phyloP scores from a whole-genome alignment of 1,140 invertebrate genomes.

The Drosophila funebris region DNA sequence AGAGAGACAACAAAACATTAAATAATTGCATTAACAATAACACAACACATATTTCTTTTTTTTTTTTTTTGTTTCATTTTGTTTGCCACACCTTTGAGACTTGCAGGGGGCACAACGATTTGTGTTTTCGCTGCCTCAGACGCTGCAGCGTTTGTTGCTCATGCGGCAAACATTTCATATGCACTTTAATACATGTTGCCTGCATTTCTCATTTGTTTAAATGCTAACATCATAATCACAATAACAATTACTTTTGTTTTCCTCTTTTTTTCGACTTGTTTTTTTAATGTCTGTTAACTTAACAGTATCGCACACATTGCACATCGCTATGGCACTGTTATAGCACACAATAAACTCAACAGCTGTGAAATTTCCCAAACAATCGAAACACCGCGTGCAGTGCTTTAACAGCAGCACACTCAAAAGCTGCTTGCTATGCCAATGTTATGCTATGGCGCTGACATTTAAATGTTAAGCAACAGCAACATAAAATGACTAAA shows the following conservation, averaged over 20 bases:
- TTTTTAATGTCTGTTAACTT: slow-evolving; percentile 43
- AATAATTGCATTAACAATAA: neutral
- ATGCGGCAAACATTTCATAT: slow-evolving; percentile 10
- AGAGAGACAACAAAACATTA: slow-evolving; percentile 1
- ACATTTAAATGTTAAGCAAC: slow-evolving; percentile 19
- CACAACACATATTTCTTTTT: neutral
- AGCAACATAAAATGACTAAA: slow-evolving; percentile 1
- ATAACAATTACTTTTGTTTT: slow-evolving; percentile 33
- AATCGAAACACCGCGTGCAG: slow-evolving; percentile 23
- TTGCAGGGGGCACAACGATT: neutral
- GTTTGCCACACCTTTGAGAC: slow-evolving; percentile 32
- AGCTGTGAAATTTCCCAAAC: slow-evolving; percentile 54
- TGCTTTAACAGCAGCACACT: slow-evolving; percentile 8
- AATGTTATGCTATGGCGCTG: neutral
- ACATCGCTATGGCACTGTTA: slow-evolving; percentile 35
- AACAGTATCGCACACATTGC: no score
- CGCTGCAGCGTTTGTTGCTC: neutral
- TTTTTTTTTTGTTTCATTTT: no score
- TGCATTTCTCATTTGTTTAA: neutral
- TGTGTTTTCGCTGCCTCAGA: slow-evolving; percentile 13
- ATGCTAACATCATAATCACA: slow-evolving; percentile 24
- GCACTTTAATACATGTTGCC: slow-evolving; percentile 38
- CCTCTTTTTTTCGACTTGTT: slow-evolving; percentile 37
- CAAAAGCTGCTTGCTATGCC: slow-evolving; percentile 43
- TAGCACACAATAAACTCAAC: slow-evolving; percentile 32